phyloP scores from a whole-genome alignment of 1,140 invertebrate species.

The Dendrolimus kikuchii region DNA sequence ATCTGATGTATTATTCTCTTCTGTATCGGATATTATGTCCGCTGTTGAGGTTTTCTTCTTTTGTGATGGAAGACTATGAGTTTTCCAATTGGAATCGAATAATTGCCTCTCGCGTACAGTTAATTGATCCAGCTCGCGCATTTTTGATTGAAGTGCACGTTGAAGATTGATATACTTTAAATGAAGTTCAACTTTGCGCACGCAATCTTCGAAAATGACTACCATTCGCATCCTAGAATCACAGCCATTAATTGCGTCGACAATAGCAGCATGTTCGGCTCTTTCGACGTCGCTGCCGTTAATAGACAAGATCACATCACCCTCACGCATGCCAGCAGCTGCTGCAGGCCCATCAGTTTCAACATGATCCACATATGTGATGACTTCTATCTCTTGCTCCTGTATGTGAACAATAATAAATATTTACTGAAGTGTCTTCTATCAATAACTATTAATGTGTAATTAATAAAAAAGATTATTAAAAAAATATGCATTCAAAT shows the following conservation, averaged over 20 bases:
- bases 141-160: constrained; percentile 87
- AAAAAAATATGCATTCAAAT: no score
- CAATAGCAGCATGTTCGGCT: constrained; percentile 91
- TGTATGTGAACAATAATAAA: constrained; percentile 21
- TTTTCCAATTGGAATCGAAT: constrained; percentile 89
- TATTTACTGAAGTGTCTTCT: neutral
- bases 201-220: constrained; percentile 95
- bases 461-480: no score
- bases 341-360: constrained; percentile 92
- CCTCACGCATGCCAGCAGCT: constrained; percentile 92
- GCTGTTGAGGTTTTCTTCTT: constrained; percentile 78
- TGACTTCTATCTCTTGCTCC: constrained; percentile 89
- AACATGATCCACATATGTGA: constrained; percentile 97
- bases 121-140: constrained; percentile 87
- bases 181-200: constrained; percentile 92
- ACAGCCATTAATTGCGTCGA: constrained; percentile 92
- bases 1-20: constrained; percentile 44
- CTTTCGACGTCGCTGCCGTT: constrained; percentile 95
- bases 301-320: constrained; percentile 95
- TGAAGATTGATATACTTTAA: constrained; percentile 93
- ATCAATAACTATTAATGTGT: no score
- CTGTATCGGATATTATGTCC: constrained; percentile 56
- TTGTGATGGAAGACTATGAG: constrained; percentile 86
- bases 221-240: constrained; percentile 94
- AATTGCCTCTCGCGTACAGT: constrained; percentile 88